phyloP scores from a whole-genome alignment of 1,140 invertebrate genomes.

The Eubasilissa regina region DNA sequence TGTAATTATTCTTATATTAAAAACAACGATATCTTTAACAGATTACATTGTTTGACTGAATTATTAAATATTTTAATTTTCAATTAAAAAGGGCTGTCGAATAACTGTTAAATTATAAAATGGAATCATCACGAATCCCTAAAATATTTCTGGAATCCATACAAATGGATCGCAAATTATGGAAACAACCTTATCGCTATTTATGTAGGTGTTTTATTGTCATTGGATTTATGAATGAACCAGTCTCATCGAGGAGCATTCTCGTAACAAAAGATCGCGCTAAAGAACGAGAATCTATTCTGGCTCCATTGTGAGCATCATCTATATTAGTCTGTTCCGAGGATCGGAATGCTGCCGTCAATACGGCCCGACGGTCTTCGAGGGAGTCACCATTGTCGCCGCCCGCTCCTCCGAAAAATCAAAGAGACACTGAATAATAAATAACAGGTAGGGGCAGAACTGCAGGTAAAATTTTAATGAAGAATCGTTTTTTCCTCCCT shows the following conservation, averaged over 20 bases:
- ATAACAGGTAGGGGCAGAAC: constrained; percentile 41
- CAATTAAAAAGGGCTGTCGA: no score
- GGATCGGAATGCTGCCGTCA: constrained; percentile 30
- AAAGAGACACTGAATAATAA: constrained; percentile 54
- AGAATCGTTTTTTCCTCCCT: constrained; percentile 52
- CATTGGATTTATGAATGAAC: constrained; percentile 45
- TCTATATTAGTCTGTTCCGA: constrained; percentile 30
- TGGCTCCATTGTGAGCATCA: constrained; percentile 39
- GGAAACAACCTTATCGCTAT: constrained; percentile 33
- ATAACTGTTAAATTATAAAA: no score
- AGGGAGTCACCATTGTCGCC: constrained; percentile 51
- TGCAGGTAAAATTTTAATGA: constrained; percentile 55
- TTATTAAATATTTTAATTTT: no score
- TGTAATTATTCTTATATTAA: no score
- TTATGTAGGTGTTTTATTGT: constrained; percentile 43
- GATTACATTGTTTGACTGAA: no score
- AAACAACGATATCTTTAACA: no score
- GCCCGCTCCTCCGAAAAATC: constrained; percentile 53
- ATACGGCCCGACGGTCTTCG: background rate
- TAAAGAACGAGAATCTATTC: constrained; percentile 56
- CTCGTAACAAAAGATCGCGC: constrained; percentile 51
- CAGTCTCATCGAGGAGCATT: constrained; percentile 44
- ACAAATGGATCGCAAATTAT: constrained; percentile 35
- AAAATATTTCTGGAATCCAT: constrained; percentile 12
- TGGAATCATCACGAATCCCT: constrained; percentile 37